phyloP scores from a whole-genome alignment of 2,113 vertebrate genomes.

The Talpa occidentalis region DNA sequence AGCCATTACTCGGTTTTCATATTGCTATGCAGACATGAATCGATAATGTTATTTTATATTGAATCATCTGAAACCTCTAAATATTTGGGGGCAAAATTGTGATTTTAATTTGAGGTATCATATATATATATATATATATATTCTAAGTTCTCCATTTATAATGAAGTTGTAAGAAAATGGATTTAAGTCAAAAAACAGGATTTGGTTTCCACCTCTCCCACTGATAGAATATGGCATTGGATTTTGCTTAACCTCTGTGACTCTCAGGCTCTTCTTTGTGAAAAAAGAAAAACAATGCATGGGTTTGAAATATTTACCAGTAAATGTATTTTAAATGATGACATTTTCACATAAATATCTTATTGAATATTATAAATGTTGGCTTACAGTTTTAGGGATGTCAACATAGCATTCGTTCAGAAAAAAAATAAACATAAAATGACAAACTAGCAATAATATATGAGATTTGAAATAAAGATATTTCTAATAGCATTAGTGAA shows the following conservation, averaged over 20 bases:
- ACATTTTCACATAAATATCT: neutral
- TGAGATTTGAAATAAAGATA: constrained; percentile 45
- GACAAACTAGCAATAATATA: neutral
- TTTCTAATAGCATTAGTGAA: neutral
- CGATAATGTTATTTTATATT: neutral
- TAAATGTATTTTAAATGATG: neutral
- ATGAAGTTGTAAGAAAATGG: neutral
- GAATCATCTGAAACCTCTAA: neutral
- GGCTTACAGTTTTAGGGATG: neutral
- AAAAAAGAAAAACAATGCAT: neutral
- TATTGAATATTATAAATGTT: too few relatives aligned
- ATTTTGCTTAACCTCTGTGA: neutral
- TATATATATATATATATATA: neutral
- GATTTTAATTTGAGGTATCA: neutral
- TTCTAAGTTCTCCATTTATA: neutral
- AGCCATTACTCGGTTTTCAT: neutral
- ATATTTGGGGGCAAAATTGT: neutral
- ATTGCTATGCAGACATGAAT: neutral
- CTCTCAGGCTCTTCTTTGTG: neutral
- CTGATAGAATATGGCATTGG: neutral
- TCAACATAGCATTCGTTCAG: neutral
- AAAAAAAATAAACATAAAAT: neutral
- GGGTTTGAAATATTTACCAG: neutral
- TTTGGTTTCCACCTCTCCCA: neutral
- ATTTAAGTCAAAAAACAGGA: neutral